Percentiles rank a stretch among this genome's conserved stretches.
Evolutionary conservation across 2,888 invertebrate genomes (phyloP).

Genomic region (Pogonocherus hispidulus): DNA sequence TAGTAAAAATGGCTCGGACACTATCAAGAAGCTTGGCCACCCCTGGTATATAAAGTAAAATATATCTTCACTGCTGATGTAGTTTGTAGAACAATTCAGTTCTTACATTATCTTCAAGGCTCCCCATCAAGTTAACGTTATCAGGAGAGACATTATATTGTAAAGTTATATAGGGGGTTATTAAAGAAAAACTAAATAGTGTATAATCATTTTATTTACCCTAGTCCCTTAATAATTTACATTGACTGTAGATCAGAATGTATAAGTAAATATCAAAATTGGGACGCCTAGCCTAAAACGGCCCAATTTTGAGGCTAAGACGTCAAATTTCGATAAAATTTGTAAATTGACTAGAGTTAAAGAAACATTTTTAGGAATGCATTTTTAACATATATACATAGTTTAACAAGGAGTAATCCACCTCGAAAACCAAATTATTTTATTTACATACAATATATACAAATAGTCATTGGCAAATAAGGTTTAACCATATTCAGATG

Average conservation of each 20-base stretch:
- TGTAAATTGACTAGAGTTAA: conserved; percentile 59
- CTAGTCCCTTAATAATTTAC: conserved; percentile 64
- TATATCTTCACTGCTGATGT: too few species aligned
- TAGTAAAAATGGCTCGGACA: too few species aligned
- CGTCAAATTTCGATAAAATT: conserved; percentile 27
- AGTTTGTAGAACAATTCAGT: too few species aligned
- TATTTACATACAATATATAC: conserved; percentile 55
- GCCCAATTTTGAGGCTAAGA: conserved; percentile 14
- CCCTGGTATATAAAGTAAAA: too few species aligned
- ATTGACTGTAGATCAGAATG: conserved; percentile 64
- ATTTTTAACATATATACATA: conserved; percentile 62
- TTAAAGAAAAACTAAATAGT: background rate
- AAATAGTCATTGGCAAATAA: conserved; percentile 44
- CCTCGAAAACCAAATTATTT: conserved; percentile 38
- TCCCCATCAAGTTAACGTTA: too few species aligned
- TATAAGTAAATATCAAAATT: conserved; percentile 57
- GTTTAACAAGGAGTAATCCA: conserved; percentile 51
- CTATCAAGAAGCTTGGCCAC: too few species aligned
- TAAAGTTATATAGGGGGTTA: too few species aligned
- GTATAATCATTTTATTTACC: conserved; percentile 54
- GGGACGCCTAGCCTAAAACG: conserved; percentile 45
- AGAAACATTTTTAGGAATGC: conserved; percentile 66
- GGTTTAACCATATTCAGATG: conserved; percentile 11
- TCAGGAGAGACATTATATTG: too few species aligned
- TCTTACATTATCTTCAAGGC: too few species aligned